Evolutionary conservation across 2,888 invertebrate genomes (phyloP).

Genomic region (Unio delphinus): DNA sequence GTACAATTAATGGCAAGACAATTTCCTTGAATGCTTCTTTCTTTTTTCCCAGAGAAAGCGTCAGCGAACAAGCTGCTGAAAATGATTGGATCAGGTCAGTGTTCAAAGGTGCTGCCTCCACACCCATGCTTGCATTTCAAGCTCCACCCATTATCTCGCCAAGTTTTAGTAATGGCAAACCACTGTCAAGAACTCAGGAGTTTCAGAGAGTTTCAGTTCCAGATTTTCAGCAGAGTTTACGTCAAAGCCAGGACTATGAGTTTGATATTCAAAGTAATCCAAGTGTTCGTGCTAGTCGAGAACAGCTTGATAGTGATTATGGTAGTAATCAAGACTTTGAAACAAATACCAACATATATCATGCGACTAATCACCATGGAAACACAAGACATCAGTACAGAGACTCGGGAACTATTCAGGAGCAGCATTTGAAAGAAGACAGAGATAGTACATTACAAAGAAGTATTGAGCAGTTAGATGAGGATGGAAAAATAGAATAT

Average conservation of each 20-base stretch:
- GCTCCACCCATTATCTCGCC: background rate
- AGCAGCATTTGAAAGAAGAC: slow-evolving; percentile 2
- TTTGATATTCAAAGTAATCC: slow-evolving; percentile 12
- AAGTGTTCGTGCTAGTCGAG: slow-evolving; percentile 20
- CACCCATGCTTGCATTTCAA: slow-evolving; percentile 6
- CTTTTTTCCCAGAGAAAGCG: slow-evolving; percentile 4
- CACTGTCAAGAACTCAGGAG: slow-evolving; percentile 30
- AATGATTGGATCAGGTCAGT: slow-evolving; percentile 11
- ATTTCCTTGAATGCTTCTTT: background rate
- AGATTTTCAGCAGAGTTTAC: slow-evolving; percentile 27
- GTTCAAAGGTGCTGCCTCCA: slow-evolving; percentile 14
- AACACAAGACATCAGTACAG: slow-evolving; percentile 10
- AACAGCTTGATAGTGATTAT: slow-evolving; percentile 32
- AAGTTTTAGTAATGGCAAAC: slow-evolving; percentile 1
- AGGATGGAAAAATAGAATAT: too few species aligned
- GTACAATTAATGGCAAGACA: too few species aligned
- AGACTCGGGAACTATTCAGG: slow-evolving; percentile 2
- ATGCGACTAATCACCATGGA: slow-evolving; percentile 7
- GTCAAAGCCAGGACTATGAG: slow-evolving; percentile 9
- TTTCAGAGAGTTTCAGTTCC: slow-evolving; percentile 19
- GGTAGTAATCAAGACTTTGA: slow-evolving; percentile 23
- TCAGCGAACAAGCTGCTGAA: slow-evolving; percentile 1
- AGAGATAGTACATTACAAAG: slow-evolving; percentile 18
- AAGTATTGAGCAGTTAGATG: slow-evolving; percentile 27
- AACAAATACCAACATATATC: slow-evolving; percentile 9